phyloP scores from a whole-genome alignment of 2,888 invertebrate species.

The Notocelia uddmanniana region DNA sequence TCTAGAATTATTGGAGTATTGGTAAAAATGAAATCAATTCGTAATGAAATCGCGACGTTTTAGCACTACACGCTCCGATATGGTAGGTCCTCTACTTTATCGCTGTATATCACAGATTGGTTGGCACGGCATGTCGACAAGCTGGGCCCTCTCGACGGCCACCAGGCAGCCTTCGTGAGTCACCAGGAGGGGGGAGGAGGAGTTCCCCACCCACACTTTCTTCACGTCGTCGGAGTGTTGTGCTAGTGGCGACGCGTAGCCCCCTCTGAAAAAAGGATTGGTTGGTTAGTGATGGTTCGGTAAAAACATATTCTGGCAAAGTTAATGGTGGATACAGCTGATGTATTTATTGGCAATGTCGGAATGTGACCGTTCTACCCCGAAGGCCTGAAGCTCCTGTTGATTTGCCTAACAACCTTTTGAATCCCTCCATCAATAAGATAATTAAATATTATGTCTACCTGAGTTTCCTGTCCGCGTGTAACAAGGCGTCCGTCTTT shows the following conservation, averaged over 20 bases:
- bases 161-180: constrained; percentile 77
- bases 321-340: no score
- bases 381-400: no score
- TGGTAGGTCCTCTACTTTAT: constrained; percentile 58
- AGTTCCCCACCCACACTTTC: constrained; percentile 79
- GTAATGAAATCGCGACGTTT: background rate
- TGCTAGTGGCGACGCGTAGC: constrained; percentile 76
- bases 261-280: constrained; percentile 70
- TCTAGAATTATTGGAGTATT: no score
- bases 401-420: no score
- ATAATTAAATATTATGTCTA: no score
- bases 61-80: background rate
- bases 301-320: background rate
- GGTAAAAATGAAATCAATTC: no score
- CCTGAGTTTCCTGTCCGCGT: constrained; percentile 86
- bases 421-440: no score
- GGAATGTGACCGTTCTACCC: no score
- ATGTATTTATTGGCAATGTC: no score
- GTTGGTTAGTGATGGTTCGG: background rate
- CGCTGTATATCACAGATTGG: constrained; percentile 81
- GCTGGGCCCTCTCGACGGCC: constrained; percentile 76
- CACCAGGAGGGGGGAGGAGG: constrained; percentile 72
- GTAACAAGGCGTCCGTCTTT: constrained; percentile 84
- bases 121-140: constrained; percentile 66
- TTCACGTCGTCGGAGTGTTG: constrained; percentile 77